These are phyloP conservation scores for Isoperla grammatica DNA, from an alignment of 2,888 invertebrate genomes.

Conservation along the genomic window DNA sequence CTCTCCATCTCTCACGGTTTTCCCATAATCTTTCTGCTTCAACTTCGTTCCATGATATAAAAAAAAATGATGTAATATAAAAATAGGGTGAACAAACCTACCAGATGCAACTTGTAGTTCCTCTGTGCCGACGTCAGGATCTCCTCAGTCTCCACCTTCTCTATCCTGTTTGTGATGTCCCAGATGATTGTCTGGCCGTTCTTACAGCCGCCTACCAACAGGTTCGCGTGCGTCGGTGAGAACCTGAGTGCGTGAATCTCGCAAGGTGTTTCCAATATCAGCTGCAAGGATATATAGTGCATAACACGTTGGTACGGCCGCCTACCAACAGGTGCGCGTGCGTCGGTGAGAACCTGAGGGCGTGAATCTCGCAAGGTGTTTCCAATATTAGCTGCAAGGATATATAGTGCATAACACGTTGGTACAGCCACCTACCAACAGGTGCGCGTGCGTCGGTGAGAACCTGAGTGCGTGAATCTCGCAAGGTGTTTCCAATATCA, in stretches of 20 bases:
- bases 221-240: constrained; percentile 62
- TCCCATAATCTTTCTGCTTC: no score
- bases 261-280: constrained; percentile 57
- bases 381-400: constrained; percentile 48
- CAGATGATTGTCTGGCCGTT: constrained; percentile 61
- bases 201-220: constrained; percentile 63
- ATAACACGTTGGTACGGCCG: constrained; percentile 65
- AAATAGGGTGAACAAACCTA: constrained; percentile 41
- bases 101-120: constrained; percentile 49
- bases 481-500: constrained; percentile 57
- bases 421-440: constrained; percentile 63
- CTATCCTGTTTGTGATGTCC: constrained; percentile 60
- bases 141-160: constrained; percentile 56
- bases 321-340: constrained; percentile 64
- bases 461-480: constrained; percentile 61
- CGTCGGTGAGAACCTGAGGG: constrained; percentile 62
- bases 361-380: constrained; percentile 58
- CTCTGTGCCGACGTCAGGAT: constrained; percentile 57
- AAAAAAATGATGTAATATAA: no score
- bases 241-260: constrained; percentile 61
- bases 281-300: constrained; percentile 28
- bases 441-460: constrained; percentile 62
- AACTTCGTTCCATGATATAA: no score
- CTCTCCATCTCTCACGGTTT: no score
- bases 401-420: no score